Conservation (phyloP, 2,113 vertebrate species). For the Indicator indicator region DNA sequence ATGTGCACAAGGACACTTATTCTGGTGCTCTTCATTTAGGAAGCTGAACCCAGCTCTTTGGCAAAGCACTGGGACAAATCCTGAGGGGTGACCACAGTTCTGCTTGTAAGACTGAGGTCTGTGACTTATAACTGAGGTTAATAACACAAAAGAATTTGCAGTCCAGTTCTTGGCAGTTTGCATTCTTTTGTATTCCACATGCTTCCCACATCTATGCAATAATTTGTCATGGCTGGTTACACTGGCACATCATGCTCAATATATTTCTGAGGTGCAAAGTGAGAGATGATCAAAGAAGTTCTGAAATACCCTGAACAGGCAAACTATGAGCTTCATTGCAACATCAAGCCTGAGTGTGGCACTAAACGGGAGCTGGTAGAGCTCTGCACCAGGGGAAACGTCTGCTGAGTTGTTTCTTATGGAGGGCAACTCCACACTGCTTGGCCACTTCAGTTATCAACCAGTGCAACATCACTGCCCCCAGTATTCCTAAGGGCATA, state of each 20-base stretch:
- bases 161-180: rapidly evolving
- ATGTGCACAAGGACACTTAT: neutral
- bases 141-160: neutral
- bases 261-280: neutral
- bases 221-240: neutral
- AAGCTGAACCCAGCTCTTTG: neutral
- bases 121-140: neutral
- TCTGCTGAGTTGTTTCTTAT: neutral
- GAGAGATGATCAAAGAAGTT: neutral
- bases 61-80: neutral
- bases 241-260: neutral
- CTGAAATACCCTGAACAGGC: neutral
- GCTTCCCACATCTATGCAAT: neutral
- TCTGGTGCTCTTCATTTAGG: neutral
- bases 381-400: neutral
- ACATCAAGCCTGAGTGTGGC: neutral
- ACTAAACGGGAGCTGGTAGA: neutral
- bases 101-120: neutral
- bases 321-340: neutral
- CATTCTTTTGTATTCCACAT: neutral
- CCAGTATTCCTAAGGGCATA: neutral
- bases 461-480: rapidly evolving
- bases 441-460: neutral
- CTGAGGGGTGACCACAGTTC: neutral
- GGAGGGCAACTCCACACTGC: neutral